These are phyloP conservation scores for Nyctibius grandis DNA, from an alignment of 2,797 vertebrate genomes.

Conservation along the genomic window DNA sequence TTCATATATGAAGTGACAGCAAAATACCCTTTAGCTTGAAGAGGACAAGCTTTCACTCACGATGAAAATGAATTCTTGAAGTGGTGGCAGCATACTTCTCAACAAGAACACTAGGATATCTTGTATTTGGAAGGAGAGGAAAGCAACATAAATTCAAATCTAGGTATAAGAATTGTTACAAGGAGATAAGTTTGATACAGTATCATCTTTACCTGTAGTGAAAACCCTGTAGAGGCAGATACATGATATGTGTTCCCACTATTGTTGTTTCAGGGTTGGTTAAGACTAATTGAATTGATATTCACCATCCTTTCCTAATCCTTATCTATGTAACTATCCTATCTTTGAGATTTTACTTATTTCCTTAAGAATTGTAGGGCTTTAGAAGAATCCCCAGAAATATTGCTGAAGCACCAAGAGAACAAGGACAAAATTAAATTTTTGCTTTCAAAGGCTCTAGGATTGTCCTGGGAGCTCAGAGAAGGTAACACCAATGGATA, in stretches of 20 bases:
- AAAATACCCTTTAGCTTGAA: not conserved
- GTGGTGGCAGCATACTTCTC: not conserved
- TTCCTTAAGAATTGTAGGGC: not conserved
- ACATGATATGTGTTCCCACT: not conserved
- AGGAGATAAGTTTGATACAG: not conserved
- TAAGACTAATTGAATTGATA: not conserved
- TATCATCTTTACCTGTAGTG: not conserved
- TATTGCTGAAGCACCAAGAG: not conserved
- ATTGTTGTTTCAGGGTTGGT: not conserved
- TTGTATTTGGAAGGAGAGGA: not conserved
- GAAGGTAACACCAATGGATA: not conserved
- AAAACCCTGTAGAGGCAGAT: not conserved
- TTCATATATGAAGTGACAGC: not conserved
- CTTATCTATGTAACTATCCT: not conserved
- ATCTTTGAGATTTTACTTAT: not conserved
- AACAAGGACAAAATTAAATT: not conserved
- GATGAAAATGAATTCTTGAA: not conserved
- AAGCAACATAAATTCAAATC: not conserved
- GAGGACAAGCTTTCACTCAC: not conserved
- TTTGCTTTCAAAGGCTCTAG: not conserved
- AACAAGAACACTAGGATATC: not conserved
- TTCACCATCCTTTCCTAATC: not conserved
- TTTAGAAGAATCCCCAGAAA: not conserved
- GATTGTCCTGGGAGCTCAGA: not conserved
- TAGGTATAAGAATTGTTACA: not conserved